These are phyloP conservation scores for Onychomys torridus DNA, from an alignment of 2,797 vertebrate species.

Conservation along the genomic window DNA sequence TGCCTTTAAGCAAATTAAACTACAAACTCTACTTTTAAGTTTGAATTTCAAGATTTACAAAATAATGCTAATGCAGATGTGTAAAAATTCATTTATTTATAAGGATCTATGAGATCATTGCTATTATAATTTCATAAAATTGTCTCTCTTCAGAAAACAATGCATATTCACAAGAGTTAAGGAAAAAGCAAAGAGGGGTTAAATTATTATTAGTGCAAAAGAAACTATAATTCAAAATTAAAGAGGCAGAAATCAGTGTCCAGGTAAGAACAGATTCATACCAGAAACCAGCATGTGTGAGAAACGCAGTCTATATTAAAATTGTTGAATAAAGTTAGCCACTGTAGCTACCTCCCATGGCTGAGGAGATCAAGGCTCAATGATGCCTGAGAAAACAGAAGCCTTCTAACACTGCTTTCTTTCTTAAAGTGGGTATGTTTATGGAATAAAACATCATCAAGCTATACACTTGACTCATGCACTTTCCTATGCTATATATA, in stretches of 20 bases:
- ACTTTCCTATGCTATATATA: background rate
- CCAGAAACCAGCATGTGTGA: background rate
- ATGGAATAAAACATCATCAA: background rate
- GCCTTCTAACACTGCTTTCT: background rate
- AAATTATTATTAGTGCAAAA: constrained; percentile 34
- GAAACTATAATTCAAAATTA: background rate
- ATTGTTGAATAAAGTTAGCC: rapidly evolving
- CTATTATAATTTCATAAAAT: background rate
- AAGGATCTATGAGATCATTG: constrained; percentile 5
- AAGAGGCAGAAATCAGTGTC: background rate
- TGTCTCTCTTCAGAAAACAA: background rate
- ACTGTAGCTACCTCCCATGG: rapidly evolving
- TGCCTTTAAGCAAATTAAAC: constrained; percentile 52
- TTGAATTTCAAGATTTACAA: constrained; percentile 57
- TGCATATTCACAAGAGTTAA: background rate
- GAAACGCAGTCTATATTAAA: background rate
- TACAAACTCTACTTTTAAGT: constrained; percentile 42
- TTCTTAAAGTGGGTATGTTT: background rate
- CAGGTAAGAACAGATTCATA: background rate
- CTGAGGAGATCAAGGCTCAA: background rate
- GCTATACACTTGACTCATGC: background rate
- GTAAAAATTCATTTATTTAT: constrained; percentile 23
- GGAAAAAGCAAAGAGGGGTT: rapidly evolving
- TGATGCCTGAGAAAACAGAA: rapidly evolving
- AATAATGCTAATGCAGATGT: constrained; percentile 54